Base-by-base conservation (phyloP, 2,888 invertebrate genomes). In the Brachyptera risi region DNA sequence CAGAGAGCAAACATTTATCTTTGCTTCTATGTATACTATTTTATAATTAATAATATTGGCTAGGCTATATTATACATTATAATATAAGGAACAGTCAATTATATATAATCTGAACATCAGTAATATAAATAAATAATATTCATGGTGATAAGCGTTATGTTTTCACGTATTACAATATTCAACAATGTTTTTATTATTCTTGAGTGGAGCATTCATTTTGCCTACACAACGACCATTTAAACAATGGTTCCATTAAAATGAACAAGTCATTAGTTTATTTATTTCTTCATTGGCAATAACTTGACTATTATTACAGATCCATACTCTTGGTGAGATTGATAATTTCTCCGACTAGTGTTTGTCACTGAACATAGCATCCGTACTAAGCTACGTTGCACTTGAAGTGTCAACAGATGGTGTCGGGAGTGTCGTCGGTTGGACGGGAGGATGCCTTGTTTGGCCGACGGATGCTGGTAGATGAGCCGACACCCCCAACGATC, bases 401-500 rank as follows among this genome's bases (percentile, higher is more conserved):
- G 17, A 9, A 15, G 54, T 17, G 54, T 54, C 54, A 54, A 54
- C 64, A 65, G 56, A 62, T n/a, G n/a, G n/a, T n/a, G 24, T 51
- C 37, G 31, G 47, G 31, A 17, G 62, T 58, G 13, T 54, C 54
- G 13, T 11, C 35, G 60, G 31, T 23, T 60, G 64, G 21, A 60
- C 40, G 31, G 63, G 56, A 27, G 47, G 49, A 17, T 47, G 50
- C 51, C 56, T 56, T 17, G 38, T 31, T 15, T 13, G 60, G 44
- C 7, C 58, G 44, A n/a, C 54, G 58, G 5, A 47, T 31, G 54
- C 62, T 56, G 5, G 54, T 58, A 44, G 56, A 63, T n/a, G n/a
- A n/a, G 5, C 62, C 62, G 15, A 65, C 64, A 62, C 70, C 73
- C 59, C 71, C 69, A 64, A 72, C 70, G 40, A 72, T 70, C 23